Evolutionary conservation across 2,888 invertebrate species (phyloP).

Genomic region (Apamea monoglypha): DNA sequence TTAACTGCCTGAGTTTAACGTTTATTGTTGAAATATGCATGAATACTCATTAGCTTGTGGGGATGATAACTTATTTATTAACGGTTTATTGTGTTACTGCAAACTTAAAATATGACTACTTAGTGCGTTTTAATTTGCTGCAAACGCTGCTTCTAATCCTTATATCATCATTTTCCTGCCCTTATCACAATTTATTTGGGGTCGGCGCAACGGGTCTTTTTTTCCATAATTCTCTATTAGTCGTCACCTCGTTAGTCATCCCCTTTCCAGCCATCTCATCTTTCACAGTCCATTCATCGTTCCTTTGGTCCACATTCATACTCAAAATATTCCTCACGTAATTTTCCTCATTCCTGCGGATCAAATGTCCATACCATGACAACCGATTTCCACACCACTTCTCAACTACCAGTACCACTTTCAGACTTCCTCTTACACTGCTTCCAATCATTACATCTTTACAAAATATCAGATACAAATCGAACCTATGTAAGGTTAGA

Average conservation of each 20-base stretch:
- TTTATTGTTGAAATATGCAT: slow-evolving; percentile 58
- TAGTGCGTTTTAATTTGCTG: neutral
- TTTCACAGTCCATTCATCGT: neutral
- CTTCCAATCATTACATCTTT: neutral
- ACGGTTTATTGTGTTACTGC: slow-evolving; percentile 12
- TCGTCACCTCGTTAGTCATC: neutral
- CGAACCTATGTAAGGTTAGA: neutral
- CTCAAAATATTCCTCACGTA: neutral
- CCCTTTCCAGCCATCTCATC: neutral
- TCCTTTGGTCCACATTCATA: neutral
- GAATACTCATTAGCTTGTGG: slow-evolving; percentile 46
- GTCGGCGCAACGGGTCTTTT: too few relatives aligned
- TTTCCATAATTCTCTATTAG: too few relatives aligned
- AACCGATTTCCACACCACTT: too few relatives aligned
- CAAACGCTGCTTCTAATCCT: neutral
- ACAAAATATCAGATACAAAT: neutral
- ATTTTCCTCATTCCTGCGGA: neutral
- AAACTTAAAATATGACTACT: slow-evolving; percentile 2
- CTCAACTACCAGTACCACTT: too few relatives aligned
- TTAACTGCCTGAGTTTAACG: slow-evolving; percentile 47
- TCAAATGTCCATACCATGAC: neutral
- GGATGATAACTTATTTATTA: slow-evolving; percentile 44
- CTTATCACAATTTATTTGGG: neutral
- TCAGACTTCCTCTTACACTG: neutral
- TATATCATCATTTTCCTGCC: neutral